Evolutionary conservation across 2,888 invertebrate species (phyloP), one percentile per base, ranked within the genome.

Genomic region (Andrena marginata): DNA sequence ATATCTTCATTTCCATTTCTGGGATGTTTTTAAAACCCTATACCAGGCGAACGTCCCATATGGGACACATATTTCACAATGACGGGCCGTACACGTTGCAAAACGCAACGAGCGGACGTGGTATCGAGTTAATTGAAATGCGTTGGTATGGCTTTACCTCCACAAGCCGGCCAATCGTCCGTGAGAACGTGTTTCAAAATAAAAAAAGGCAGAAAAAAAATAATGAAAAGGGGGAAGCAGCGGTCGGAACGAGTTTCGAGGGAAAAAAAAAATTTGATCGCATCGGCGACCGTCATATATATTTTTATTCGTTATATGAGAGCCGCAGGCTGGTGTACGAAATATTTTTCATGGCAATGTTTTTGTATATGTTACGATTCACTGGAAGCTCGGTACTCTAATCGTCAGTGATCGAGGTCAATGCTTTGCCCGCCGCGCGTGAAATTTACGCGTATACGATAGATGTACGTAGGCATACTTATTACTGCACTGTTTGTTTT

Each of bases 61-160:
- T 86, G 92, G 93, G 93, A 91, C 88, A 86, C 90, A 91, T 91
- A 91, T 89, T 89, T 93, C 90, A 90, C 86, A 88, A 91, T 92
- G 86, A 86, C 86, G 81, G 86, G 69, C 78, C 63, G 80, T 85
- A 85, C 80, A 81, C 85, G 68, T 76, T 80, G 80, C 77, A 84
- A 80, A 88, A 84, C 81, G 85, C 82, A 74, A 29, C 79, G 82
- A 67, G 62, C 77, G 69, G 69, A 80, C 69, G 76, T 70, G 84
- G 80, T 86, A 84, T 80, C 82, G 80, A 73, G 87, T 87, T 87
- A 87, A 87, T 87, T 87, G 88, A 87, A 87, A 88, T 67, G 81
- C 84, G 78, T 77, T 67, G 67, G 74, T 75, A 83, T 73, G 85
- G 80, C 71, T 75, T 76, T 68, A 29, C 69, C 62, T 54, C 49